Evolutionary conservation across 2,113 vertebrate genomes (phyloP), one percentile per base, ranked within the genome.

Genomic region (Tinamus guttatus): DNA sequence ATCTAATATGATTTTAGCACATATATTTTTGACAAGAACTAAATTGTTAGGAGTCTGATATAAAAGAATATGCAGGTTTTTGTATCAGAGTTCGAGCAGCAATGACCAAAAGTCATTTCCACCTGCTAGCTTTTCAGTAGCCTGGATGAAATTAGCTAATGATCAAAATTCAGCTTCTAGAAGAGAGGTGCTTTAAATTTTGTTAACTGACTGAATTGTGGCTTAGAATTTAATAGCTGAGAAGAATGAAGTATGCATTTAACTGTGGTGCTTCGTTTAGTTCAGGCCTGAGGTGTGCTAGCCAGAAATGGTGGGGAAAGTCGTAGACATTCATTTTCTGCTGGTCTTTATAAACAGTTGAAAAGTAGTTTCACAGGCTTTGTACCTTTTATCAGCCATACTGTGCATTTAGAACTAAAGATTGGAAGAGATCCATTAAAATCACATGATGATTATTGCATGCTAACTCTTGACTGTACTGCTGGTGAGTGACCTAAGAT

Each of bases 291-390:
- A 84, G 77, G 25, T 38, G n/a, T 24, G 30, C 38, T 58, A 75
- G 24, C 18, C 47, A 58, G 24, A 22, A 22, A 68, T 19, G 10
- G 51, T 24, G 28, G n/a, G 25, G 38, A 81, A 47, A 70, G 59
- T 47, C 43, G 40, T 0, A 36, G 16, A 6, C 0, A 15, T 16
- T 34, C 51, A 5, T 59, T 78, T 49, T 11, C 13, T 3, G 1
- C 38, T 40, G 7, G 4, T 68, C 32, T 78, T 84, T 71, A 83
- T 30, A 38, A 70, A 64, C 32, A 16, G 18, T 71, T 63, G n/a
- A 49, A 77, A 81, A 21, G 11, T 30, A n/a, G 13, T 20, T 5
- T 74, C 77, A 63, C 1, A 14, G 41, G 40, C 27, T 68, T 58
- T 30, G 21, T 22, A 64, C 11, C 4, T 11, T 89, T 79, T 83